These are phyloP conservation scores for Phataginus tricuspis DNA, from an alignment of 2,797 vertebrate genomes.

Conservation along the genomic window DNA sequence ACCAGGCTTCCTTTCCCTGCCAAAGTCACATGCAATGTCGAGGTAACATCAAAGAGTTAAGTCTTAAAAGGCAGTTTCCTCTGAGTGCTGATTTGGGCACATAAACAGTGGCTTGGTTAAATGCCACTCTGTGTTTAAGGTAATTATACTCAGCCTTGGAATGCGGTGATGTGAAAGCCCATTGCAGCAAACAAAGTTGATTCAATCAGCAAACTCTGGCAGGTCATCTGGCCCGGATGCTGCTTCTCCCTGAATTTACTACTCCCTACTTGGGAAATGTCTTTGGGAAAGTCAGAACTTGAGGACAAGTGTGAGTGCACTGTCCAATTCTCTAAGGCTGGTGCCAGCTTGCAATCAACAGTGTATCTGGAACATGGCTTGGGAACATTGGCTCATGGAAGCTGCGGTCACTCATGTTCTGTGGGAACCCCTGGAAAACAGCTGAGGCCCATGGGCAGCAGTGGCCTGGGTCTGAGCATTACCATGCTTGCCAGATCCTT, in stretches of 20 bases:
- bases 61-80: conserved; percentile 68
- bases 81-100: conserved; percentile 67
- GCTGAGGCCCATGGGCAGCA: neutral
- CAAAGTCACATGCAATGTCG: conserved; percentile 20
- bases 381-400: neutral
- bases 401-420: neutral
- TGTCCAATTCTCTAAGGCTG: neutral
- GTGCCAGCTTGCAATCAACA: neutral
- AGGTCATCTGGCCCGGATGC: neutral
- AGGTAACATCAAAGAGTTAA: conserved; percentile 65
- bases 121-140: conserved; percentile 75
- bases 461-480: neutral
- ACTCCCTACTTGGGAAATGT: neutral
- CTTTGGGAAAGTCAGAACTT: conserved; percentile 3
- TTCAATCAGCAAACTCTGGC: conserved; percentile 54
- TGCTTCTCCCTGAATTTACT: neutral
- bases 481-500: neutral
- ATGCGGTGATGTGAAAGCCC: conserved; percentile 53
- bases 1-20: conserved; percentile 26
- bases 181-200: conserved; percentile 52
- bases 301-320: neutral
- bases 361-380: neutral
- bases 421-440: neutral
- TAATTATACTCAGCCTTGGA: conserved; percentile 74
- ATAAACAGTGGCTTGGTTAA: conserved; percentile 72